Base-by-base conservation (phyloP, 2,888 invertebrate species). In the Halictus ligatus region DNA sequence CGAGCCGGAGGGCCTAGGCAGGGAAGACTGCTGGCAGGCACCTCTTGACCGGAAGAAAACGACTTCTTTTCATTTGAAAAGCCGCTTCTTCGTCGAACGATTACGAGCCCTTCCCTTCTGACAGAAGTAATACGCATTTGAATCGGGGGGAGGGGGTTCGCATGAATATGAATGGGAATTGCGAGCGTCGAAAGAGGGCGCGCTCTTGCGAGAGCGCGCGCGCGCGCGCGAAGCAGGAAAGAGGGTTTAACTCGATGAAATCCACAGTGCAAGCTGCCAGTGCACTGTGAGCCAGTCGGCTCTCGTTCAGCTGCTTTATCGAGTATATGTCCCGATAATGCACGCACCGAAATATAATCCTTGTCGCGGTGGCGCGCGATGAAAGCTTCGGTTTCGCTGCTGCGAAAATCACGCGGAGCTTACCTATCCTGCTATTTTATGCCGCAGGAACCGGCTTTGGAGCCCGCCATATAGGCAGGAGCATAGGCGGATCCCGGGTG, bases 41-140 rank as follows among this genome's bases (percentile, higher is more conserved):
- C 83, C 83, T 81, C 88, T 90, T 88, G 90, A 90, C 89, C 88
- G 88, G 86, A 80, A 83, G 81, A 77, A 84, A 88, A 78, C 86
- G 86, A 80, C 71, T 87, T 83, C 81, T 83, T 58, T 75, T 64
- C 76, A 73, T 76, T 81, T 64, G 46, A 84, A 80, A 87, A 81
- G 86, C 76, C 58, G 74, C 84, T 43, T 81, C 83, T 73, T 71
- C 67, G 73, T 71, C 73, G 80, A 71, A 77, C 85, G 84, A 83
- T 82, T 81, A 78, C 87, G 80, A 87, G 83, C 87, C 35, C 10
- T 84, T 89, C 89, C 88, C 86, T 86, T 90, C 89, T 90, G 89
- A 91, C 90, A 88, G 88, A 88, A 89, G 90, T 92, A 93, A 93
- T 92, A 91, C 89, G 92, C 89, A 91, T 91, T 93, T 89, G 91